Conservation (phyloP, 35 echinoderm and acorn worm genomes). For the Apostichopus californicus region DNA sequence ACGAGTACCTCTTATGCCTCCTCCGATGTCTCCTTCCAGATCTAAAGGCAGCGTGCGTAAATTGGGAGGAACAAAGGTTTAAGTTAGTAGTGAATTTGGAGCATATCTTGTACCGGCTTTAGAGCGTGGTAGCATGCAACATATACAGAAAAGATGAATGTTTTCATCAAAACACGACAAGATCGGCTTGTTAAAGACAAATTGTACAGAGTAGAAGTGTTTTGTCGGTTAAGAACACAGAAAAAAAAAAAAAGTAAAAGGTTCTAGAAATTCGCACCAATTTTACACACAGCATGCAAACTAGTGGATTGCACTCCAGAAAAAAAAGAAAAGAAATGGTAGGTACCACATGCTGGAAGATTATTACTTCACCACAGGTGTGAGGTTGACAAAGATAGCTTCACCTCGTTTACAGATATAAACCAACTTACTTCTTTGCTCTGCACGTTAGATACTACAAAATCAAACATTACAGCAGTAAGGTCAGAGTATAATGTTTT, state of each 20-base stretch:
- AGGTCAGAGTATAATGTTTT: too few species aligned
- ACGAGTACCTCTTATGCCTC: slow-evolving; percentile 35
- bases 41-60: slow-evolving; percentile 38
- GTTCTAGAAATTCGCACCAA: not conserved
- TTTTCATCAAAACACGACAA: not conserved
- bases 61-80: slow-evolving; percentile 40
- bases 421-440: too few species aligned
- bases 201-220: too few species aligned
- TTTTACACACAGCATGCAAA: not conserved
- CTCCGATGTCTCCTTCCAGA: slow-evolving; percentile 40
- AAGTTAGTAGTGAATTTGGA: not conserved
- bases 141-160: not conserved
- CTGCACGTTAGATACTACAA: too few species aligned
- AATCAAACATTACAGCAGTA: too few species aligned
- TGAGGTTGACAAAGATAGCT: too few species aligned
- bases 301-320: not conserved
- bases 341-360: not conserved
- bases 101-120: not conserved
- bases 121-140: not conserved
- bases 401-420: too few species aligned
- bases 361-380: not conserved
- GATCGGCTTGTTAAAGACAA: not conserved
- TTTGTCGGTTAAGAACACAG: not conserved
- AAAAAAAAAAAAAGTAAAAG: not conserved
- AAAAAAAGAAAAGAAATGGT: not conserved